Base-by-base conservation (phyloP, 2,113 vertebrate species). In the Anolis carolinensis region DNA sequence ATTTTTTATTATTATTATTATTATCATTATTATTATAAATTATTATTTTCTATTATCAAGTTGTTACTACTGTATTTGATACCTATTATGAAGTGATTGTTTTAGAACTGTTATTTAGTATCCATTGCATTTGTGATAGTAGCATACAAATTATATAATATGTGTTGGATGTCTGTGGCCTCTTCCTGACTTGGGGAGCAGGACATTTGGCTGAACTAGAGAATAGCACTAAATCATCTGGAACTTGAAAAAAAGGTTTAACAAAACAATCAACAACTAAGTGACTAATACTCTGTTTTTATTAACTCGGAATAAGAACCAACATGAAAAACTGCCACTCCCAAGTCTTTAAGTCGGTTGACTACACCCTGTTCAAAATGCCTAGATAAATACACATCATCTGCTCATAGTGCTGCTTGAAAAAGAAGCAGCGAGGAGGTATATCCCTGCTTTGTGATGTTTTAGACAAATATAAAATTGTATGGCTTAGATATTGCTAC, bases 211-310 rank as follows among this genome's bases (percentile, higher is more conserved):
- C 80, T 70, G 62, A 81, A 25, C 21, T 27, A 50, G 50, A 48
- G 20, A 1, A 13, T n/a, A 34, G 5, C 0, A 0, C 0, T 5
- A 32, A 78, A 9, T 81, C 79, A 87, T n/a, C 63, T 85, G 52
- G 10, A n/a, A 84, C 27, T 0, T 81, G 82, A 7, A 75, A 27
- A 16, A 63, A 67, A 80, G 44, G 16, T 5, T 20, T 13, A 79
- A 86, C 10, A 55, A 88, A 84, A 52, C 76, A 27, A 79, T 52
- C 67, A 79, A 52, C 32, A 83, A 65, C 16, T 65, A 67, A 67
- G 48, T 79, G 55, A 67, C 39, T 88, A 88, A 73, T 73, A 72
- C 16, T 79, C 67, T 82, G 68, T 79, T 75, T 52, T 67, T 27
- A 36, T 84, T 36, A 25, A 75, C 63, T 84, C 80, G 78, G 78